These are phyloP conservation scores for Actinernus sp. DNA, from an alignment of 92 coral and sea anemone species.

Conservation along the genomic window DNA sequence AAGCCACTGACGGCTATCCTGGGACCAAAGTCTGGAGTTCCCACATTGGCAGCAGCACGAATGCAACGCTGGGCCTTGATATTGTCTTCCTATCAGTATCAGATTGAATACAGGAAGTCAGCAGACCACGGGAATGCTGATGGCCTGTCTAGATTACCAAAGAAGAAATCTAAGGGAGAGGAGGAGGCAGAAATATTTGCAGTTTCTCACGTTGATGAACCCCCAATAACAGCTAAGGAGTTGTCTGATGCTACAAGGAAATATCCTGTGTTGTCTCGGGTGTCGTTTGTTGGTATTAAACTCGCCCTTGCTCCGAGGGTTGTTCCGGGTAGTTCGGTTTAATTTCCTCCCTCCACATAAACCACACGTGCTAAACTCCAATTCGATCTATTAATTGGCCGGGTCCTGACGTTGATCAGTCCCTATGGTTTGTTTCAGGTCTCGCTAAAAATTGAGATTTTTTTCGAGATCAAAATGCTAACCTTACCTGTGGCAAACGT, in stretches of 20 bases:
- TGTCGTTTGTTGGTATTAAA: too few relatives aligned
- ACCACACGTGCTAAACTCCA: too few relatives aligned
- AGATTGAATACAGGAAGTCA: constrained; percentile 41
- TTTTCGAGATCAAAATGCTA: too few relatives aligned
- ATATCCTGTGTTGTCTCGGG: constrained; percentile 60
- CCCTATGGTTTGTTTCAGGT: too few relatives aligned
- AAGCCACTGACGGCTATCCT: constrained; percentile 47
- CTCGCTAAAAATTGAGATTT: too few relatives aligned
- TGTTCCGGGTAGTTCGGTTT: too few relatives aligned
- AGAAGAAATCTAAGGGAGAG: constrained; percentile 8
- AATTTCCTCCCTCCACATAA: too few relatives aligned
- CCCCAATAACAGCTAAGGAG: constrained; percentile 48
- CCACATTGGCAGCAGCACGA: constrained; percentile 51
- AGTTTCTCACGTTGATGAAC: constrained; percentile 45
- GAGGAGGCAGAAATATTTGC: constrained; percentile 55
- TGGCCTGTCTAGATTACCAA: constrained; percentile 53
- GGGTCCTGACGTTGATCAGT: too few relatives aligned
- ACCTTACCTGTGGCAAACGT: too few relatives aligned
- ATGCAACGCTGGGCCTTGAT: constrained; percentile 61
- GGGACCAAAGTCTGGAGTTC: constrained; percentile 54
- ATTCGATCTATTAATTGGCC: too few relatives aligned
- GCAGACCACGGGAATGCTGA: constrained; percentile 59
- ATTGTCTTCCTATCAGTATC: constrained; percentile 37
- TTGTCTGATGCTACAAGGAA: constrained; percentile 40
- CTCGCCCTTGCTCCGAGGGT: too few relatives aligned